Evolutionary conservation across 2,888 invertebrate genomes (phyloP).

Genomic region (Mayetiola destructor): DNA sequence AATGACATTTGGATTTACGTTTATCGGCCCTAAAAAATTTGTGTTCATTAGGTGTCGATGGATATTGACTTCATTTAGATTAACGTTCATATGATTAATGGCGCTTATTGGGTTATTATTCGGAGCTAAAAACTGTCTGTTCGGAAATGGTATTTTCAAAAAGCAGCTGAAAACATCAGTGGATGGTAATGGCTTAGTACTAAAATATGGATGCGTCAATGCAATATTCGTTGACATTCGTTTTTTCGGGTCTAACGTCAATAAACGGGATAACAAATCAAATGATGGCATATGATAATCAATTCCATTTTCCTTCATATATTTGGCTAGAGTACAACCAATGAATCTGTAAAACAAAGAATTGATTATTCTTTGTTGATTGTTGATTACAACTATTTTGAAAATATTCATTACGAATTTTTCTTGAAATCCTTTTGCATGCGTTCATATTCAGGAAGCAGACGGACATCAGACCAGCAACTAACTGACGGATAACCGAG

Average conservation of each 20-base stretch:
- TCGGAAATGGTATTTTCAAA: constrained; percentile 1
- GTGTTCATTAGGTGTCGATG: too few relatives aligned
- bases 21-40: too few relatives aligned
- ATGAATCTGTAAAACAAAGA: background rate
- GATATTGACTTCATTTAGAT: too few relatives aligned
- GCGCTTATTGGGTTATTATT: too few relatives aligned
- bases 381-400: background rate
- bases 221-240: background rate
- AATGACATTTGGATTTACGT: too few relatives aligned
- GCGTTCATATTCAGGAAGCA: background rate
- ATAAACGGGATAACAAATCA: background rate
- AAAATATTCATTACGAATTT: background rate
- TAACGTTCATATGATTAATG: too few relatives aligned
- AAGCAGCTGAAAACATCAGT: background rate
- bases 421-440: background rate
- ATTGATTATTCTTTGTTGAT: background rate
- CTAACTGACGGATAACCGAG: background rate
- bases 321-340: background rate
- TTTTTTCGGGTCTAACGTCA: background rate
- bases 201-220: background rate
- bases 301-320: background rate
- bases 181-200: background rate
- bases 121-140: background rate
- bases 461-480: background rate
- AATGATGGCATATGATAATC: background rate